Evolutionary conservation across 2,113 vertebrate genomes (phyloP).

Genomic region (Nycticryphes semicollaris): DNA sequence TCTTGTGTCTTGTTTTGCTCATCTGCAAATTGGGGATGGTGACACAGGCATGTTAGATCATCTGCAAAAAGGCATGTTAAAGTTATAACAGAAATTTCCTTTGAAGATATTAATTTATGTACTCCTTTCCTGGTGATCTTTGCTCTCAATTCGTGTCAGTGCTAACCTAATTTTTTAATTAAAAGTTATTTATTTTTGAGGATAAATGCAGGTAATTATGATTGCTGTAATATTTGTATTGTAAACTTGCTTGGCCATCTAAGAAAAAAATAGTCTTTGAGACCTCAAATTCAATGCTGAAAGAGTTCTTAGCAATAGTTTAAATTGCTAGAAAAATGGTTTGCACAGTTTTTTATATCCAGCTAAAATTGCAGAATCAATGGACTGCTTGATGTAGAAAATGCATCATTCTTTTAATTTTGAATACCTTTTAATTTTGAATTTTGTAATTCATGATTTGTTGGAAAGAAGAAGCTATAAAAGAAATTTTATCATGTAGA

Average conservation of each 20-base stretch:
- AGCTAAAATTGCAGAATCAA: background rate
- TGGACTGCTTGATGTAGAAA: background rate
- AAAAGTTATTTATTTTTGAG: background rate
- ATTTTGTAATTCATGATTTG: background rate
- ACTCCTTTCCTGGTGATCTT: background rate
- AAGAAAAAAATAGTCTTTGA: background rate
- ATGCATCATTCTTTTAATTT: background rate
- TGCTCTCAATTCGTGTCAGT: background rate
- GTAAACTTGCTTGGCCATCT: background rate
- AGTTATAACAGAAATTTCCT: background rate
- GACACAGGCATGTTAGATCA: background rate
- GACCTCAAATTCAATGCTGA: background rate
- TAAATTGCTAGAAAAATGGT: background rate
- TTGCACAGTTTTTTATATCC: background rate
- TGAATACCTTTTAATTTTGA: background rate
- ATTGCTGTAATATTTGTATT: background rate
- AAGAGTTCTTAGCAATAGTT: background rate
- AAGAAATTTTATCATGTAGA: background rate
- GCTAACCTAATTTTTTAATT: background rate
- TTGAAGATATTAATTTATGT: background rate
- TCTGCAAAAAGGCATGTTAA: background rate
- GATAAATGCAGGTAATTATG: background rate
- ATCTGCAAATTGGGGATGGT: background rate
- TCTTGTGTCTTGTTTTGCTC: background rate
- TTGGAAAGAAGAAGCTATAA: background rate